A percentile compares a stretch with the other conserved stretches of the same genome.
Evolutionary conservation across 2,113 vertebrate genomes (phyloP).

Genomic region (Pollimyrus isidori): DNA sequence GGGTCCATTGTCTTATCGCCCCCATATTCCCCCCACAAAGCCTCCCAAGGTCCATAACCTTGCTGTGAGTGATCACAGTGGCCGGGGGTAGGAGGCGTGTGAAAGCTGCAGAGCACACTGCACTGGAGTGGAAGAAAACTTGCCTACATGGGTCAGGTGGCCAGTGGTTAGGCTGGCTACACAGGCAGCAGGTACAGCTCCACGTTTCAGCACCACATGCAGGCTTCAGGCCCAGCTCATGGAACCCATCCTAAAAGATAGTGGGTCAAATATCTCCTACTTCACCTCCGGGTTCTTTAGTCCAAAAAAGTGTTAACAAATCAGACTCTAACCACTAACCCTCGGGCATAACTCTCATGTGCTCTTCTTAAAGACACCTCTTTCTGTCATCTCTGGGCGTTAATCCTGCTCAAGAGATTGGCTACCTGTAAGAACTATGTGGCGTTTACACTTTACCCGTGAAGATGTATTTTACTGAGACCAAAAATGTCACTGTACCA

Average conservation of each 20-base stretch:
- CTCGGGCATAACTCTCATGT: background rate
- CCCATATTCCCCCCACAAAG: constrained; percentile 26
- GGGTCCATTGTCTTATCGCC: constrained; percentile 82
- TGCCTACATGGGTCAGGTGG: background rate
- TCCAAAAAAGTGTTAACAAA: background rate
- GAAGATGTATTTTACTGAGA: background rate
- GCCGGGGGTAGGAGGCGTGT: background rate
- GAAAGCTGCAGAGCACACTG: background rate
- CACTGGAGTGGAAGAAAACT: background rate
- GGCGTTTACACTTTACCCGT: background rate
- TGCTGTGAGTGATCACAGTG: constrained; percentile 7
- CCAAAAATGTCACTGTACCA: background rate
- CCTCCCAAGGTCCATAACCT: constrained; percentile 44
- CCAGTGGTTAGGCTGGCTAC: background rate
- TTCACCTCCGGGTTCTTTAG: background rate
- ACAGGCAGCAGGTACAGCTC: background rate
- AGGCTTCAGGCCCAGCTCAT: background rate
- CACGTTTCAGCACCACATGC: background rate
- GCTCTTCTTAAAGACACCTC: background rate
- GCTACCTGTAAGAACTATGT: background rate
- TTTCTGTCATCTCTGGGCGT: background rate
- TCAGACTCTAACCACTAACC: background rate
- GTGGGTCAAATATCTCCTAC: background rate
- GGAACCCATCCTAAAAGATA: background rate
- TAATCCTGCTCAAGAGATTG: background rate